Base-by-base conservation (phyloP, 2,888 invertebrate species). In the Baronia brevicornis region DNA sequence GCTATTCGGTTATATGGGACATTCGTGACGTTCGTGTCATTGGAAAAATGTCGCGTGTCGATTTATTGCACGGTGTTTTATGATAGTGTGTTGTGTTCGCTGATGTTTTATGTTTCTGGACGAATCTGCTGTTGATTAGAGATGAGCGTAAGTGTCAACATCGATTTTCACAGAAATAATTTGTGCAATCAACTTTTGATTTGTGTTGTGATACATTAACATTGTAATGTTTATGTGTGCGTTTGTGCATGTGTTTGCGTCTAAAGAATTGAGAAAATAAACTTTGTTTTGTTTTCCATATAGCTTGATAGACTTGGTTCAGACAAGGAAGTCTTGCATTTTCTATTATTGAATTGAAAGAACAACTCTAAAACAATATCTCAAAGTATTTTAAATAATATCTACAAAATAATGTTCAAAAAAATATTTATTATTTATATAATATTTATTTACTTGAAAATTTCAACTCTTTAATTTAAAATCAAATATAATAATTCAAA, bases 121-220 rank as follows among this genome's bases (percentile, higher is more conserved):
- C 31, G 26, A 27, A 41, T 19, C 8, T 34, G 29, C 23, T 25
- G 31, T 11, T 26, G 36, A 44, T 42, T 44, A 48, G 68, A 61
- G 54, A 79, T 79, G 78, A 78, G 67, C 59, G 78, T 78, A 55
- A 77, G 77, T 78, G 46, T 33, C 36, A 28, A 41, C 6, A 22
- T 19, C 15, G n/a, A 28, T 28, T 23, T 32, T 28, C 10, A 21
- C 8, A 18, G 9, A 9, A 13, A 5, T 19, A 19, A 36, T 27
- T 13, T 19, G 17, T 13, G 17, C 24, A 24, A 12, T 22, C 21
- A 26, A 18, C 35, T 17, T 15, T 4, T 26, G 4, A 21, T 27
- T 25, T 19, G 32, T 9, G n/a, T 29, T 17, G 5, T 28, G 20
- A 11, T 9, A 22, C 4, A 8, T 17, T 20, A 11, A 31, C 15